These are phyloP conservation scores for Neotoma lepida DNA, from an alignment of 2,113 vertebrate species.

Conservation along the genomic window DNA sequence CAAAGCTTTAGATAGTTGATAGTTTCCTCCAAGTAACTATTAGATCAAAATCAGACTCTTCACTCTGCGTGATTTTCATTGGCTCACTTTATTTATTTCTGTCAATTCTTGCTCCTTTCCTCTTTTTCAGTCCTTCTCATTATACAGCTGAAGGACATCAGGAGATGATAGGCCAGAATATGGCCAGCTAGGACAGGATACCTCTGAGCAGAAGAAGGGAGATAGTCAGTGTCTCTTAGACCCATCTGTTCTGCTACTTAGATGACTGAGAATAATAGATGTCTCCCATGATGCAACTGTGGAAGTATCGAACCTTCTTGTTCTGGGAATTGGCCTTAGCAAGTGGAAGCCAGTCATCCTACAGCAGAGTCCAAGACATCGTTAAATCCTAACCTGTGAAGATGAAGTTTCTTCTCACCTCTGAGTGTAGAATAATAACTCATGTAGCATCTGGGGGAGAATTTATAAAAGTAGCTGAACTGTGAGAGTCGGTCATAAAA, in stretches of 20 bases:
- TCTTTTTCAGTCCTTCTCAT: background rate
- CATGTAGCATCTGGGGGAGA: background rate
- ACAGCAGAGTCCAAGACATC: background rate
- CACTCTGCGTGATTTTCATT: background rate
- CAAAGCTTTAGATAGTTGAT: background rate
- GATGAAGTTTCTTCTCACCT: background rate
- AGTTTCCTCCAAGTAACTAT: background rate
- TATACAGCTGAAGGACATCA: background rate
- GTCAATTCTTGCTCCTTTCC: background rate
- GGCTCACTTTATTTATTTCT: background rate
- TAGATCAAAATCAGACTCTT: background rate
- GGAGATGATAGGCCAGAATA: background rate
- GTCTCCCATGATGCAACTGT: background rate
- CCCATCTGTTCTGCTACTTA: background rate
- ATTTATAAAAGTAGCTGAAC: background rate
- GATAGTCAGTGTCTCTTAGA: background rate
- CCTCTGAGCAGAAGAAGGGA: background rate
- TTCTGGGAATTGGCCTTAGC: background rate
- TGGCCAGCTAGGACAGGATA: background rate
- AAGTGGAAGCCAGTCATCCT: background rate
- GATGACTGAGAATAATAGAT: background rate
- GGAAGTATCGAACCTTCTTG: background rate
- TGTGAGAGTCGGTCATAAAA: background rate
- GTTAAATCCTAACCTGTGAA: background rate
- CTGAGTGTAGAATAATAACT: background rate